Evolutionary conservation across 2,113 vertebrate genomes (phyloP), one percentile per base, ranked within the genome.

Genomic region (Oryzias woworae): DNA sequence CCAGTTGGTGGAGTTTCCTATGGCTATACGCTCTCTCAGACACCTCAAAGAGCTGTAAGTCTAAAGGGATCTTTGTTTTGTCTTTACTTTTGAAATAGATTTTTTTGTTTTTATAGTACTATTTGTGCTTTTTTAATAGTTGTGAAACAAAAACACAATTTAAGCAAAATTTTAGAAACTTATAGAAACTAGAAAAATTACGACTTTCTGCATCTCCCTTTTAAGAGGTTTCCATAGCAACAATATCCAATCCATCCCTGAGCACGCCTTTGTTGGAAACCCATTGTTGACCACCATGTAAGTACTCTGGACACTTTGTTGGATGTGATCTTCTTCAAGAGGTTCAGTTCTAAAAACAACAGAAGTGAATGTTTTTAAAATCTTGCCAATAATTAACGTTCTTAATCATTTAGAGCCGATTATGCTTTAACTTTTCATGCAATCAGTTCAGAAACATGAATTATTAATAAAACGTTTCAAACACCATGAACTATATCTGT

Each of bases 11-110:
- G 81, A 85, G 81, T 90, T 90, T 66, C 95, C 96, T 17, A 75
- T 83, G 44, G 93, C 94, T 49, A 91, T 97, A 86, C 93, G 81
- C 73, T 92, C 93, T 3, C 92, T 98, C 54, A 85, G 83, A 61
- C 94, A 94, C 78, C 93, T 98, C 50, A 96, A 95, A 82, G 95
- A 98, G 77, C 90, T 97, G 96, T 98, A 90, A 96, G 96, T 82
- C 45, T 45, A 1, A 47, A 13, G 26, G 5, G 26, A 28, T 28
- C 5, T 10, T 36, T 36, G 10, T 2, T 5, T 12, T 36, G 31
- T 28, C 26, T 28, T 28, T 28, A 28, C 7, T 28, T 28, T 6
- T 4, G 1, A 28, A 28, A 28, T 28, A 1, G 26, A 28, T 6
- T 28, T 28, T 28, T 28, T 28, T 7, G 26, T 28, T 10, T 8